These are phyloP conservation scores for Magallana angulata DNA, from an alignment of 1,140 invertebrate species.

Conservation along the genomic window DNA sequence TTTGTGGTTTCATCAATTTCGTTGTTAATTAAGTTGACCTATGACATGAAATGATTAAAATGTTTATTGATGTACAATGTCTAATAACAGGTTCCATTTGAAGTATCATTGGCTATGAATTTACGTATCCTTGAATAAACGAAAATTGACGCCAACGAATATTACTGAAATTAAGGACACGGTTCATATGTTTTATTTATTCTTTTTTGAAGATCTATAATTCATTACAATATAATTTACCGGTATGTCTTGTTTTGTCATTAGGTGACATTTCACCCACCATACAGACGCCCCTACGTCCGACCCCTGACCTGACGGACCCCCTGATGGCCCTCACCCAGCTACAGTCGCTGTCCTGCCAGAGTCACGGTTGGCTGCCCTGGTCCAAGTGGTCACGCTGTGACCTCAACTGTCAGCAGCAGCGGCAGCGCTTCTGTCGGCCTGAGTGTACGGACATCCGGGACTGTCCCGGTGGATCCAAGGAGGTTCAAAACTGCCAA, in stretches of 20 bases:
- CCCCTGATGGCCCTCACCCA: background rate
- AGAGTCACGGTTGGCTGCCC: slow-evolving; percentile 55
- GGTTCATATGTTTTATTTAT: background rate
- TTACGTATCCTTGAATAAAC: background rate
- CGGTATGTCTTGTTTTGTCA: background rate
- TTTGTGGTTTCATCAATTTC: too few species aligned
- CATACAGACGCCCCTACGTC: background rate
- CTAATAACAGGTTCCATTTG: too few species aligned
- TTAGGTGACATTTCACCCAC: background rate
- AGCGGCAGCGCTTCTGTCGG: slow-evolving; percentile 60
- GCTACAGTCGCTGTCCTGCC: background rate
- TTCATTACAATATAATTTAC: background rate
- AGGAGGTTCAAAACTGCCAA: slow-evolving; percentile 44
- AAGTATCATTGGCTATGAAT: background rate
- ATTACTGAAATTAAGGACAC: background rate
- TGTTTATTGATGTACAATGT: too few species aligned
- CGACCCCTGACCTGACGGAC: background rate
- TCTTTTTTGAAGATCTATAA: background rate
- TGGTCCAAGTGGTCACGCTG: slow-evolving; percentile 64
- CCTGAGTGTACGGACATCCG: slow-evolving; percentile 46
- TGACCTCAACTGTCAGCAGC: slow-evolving; percentile 59
- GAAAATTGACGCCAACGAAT: background rate
- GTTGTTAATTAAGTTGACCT: too few species aligned
- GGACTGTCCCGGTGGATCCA: slow-evolving; percentile 54
- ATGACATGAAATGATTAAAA: too few species aligned